phyloP scores from a whole-genome alignment of 2,888 invertebrate species.

The Nephrotoma flavescens region DNA sequence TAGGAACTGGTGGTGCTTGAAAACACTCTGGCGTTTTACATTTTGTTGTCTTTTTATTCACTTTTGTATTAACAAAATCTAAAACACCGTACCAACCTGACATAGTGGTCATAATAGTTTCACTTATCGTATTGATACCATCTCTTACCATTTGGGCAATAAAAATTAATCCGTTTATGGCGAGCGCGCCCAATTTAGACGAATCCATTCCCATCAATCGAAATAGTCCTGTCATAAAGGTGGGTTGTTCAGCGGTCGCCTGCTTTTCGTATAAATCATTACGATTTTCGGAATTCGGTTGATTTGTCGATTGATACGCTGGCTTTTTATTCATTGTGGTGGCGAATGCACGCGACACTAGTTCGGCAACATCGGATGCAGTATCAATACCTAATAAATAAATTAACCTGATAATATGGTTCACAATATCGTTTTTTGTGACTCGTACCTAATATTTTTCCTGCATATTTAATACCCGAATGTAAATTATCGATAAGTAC shows the following conservation, averaged over 20 bases:
- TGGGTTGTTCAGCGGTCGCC: background rate
- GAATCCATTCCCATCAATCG: slow-evolving; percentile 61
- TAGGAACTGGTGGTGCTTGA: background rate
- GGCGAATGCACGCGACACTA: slow-evolving; percentile 41
- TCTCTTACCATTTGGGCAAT: slow-evolving; percentile 62
- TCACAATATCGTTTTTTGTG: background rate
- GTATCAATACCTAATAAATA: slow-evolving; percentile 24
- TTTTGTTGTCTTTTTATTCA: background rate
- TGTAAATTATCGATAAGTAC: slow-evolving; percentile 25
- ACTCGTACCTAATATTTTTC: slow-evolving; percentile 26
- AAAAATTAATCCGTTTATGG: slow-evolving; percentile 68
- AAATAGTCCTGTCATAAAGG: slow-evolving; percentile 36
- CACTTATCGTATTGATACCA: background rate
- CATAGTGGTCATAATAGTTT: background rate
- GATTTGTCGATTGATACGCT: slow-evolving; percentile 8
- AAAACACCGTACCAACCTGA: background rate
- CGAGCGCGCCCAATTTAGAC: slow-evolving; percentile 62
- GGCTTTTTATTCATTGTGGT: slow-evolving; percentile 16
- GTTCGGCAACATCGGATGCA: slow-evolving; percentile 43
- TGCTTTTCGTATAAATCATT: slow-evolving; percentile 7
- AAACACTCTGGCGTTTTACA: background rate
- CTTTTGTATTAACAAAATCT: background rate
- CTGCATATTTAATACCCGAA: slow-evolving; percentile 26
- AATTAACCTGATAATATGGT: background rate
- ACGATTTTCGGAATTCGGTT: slow-evolving; percentile 7